phyloP scores from a whole-genome alignment of 2,888 invertebrate genomes.

The Cryptocephalus moraei region DNA sequence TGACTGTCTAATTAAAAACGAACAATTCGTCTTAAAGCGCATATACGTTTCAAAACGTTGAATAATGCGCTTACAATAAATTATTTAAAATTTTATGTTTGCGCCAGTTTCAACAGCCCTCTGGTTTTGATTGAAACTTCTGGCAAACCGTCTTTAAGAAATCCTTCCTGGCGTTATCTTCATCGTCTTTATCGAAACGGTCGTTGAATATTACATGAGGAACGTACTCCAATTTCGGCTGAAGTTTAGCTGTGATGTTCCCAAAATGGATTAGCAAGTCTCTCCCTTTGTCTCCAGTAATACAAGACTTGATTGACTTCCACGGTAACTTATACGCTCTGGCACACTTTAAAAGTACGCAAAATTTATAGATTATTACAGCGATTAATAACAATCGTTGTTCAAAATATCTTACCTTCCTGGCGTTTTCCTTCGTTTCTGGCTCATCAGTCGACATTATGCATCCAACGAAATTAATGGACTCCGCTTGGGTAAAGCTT shows the following conservation, averaged over 20 bases:
- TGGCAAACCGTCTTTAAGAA: background rate
- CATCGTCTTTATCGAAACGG: background rate
- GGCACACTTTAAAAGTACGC: background rate
- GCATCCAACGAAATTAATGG: slow-evolving; percentile 12
- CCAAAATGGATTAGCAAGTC: background rate
- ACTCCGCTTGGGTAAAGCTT: slow-evolving; percentile 2
- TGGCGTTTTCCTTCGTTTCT: slow-evolving; percentile 4
- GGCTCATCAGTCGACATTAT: slow-evolving; percentile 9
- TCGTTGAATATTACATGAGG: background rate
- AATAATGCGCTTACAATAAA: background rate
- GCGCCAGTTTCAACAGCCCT: background rate
- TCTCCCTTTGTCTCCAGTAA: background rate
- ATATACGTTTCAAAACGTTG: too few relatives aligned
- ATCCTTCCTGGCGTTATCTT: background rate
- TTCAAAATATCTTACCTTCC: slow-evolving; percentile 7
- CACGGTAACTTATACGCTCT: background rate
- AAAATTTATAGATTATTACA: too few relatives aligned
- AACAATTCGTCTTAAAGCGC: too few relatives aligned
- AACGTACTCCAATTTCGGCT: background rate
- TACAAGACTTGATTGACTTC: background rate
- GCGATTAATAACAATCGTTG: too few relatives aligned
- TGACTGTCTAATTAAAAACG: too few relatives aligned
- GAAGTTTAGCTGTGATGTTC: background rate
- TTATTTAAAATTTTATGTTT: too few relatives aligned
- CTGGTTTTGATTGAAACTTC: background rate